Base-by-base conservation (phyloP, 1,140 invertebrate genomes). In the Gryllus bimaculatus region DNA sequence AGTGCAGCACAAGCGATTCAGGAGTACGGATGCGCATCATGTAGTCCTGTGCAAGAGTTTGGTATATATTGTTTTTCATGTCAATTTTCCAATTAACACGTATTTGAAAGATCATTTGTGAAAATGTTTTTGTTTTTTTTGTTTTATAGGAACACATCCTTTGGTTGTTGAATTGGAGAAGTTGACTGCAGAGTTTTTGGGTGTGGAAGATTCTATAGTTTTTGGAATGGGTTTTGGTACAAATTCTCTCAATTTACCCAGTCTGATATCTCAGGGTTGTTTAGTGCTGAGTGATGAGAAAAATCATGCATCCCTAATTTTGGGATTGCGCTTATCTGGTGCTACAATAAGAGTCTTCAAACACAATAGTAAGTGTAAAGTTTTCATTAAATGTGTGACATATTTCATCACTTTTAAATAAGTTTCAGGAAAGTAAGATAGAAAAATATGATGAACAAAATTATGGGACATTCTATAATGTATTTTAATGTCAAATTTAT, bases 161-260 rank as follows among this genome's bases (percentile, higher is more conserved):
- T 88, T 96, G 82, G 96, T 98, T 82, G 83, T 87, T 0, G 91
- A 98, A 83, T 87, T 99, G 74, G 98, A 99, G 87, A 85, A 87
- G 76, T 84, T 95, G 48, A 93, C 96, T 0, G 96, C 97, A 0
- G 87, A 91, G 82, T 99, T 96, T 89, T 84, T 99, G n/a, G 96
- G 96, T 20, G 93, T 94, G 0, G 98, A 99, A 85, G 96, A 92
- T 81, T 95, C 96, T 8, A 94, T 99, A 79, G 95, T 96, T 12
- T 96, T 98, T 86, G 96, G 96, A 74, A 99, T 99, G 98, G 98
- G 98, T 8, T 99, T 99, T 87, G 97, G 96, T 47, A 99, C 98
- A 3, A 99, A 99, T 88, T 91, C 96, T 0, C 90, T 99, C 80
- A 98, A 97, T 84, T 89, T 99, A 81, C 96, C 97, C 0, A 92